Evolutionary conservation across 2,888 invertebrate genomes (phyloP).

Genomic region (Notocelia uddmanniana): DNA sequence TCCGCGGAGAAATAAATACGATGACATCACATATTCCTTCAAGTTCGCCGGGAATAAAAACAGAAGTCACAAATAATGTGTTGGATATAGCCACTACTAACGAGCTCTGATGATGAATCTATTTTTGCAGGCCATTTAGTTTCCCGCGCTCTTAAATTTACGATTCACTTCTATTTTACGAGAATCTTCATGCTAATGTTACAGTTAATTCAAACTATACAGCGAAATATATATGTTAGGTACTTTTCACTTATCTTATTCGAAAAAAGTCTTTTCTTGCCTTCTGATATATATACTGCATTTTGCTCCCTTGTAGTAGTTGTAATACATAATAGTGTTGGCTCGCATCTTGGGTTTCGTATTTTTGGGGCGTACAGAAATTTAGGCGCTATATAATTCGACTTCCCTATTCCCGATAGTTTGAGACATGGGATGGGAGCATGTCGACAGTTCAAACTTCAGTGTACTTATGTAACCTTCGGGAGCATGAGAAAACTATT

Average conservation of each 20-base stretch:
- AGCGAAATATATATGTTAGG: background rate
- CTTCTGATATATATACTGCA: too few species aligned
- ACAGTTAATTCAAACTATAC: conserved; percentile 1
- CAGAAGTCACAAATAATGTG: conserved; percentile 25
- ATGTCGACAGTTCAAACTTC: too few species aligned
- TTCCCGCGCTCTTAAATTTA: conserved; percentile 15
- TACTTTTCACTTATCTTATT: too few species aligned
- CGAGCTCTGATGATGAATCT: conserved; percentile 21
- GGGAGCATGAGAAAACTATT: too few species aligned
- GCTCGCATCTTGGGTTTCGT: background rate
- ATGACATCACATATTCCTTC: conserved; percentile 33
- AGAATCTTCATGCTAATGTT: background rate
- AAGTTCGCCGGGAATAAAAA: conserved; percentile 24
- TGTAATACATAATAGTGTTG: background rate
- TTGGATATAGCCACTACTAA: conserved; percentile 16
- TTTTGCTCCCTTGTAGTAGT: too few species aligned
- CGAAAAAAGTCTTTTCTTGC: too few species aligned
- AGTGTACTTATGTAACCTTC: too few species aligned
- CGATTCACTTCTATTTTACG: conserved; percentile 21
- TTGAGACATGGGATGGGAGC: too few species aligned
- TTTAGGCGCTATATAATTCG: background rate
- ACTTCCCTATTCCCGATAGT: too few species aligned
- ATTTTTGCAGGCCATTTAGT: conserved; percentile 24
- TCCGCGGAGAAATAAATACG: conserved; percentile 20
- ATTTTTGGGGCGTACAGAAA: background rate